phyloP scores from a whole-genome alignment of 1,140 invertebrate genomes.

The Lineus longissimus region DNA sequence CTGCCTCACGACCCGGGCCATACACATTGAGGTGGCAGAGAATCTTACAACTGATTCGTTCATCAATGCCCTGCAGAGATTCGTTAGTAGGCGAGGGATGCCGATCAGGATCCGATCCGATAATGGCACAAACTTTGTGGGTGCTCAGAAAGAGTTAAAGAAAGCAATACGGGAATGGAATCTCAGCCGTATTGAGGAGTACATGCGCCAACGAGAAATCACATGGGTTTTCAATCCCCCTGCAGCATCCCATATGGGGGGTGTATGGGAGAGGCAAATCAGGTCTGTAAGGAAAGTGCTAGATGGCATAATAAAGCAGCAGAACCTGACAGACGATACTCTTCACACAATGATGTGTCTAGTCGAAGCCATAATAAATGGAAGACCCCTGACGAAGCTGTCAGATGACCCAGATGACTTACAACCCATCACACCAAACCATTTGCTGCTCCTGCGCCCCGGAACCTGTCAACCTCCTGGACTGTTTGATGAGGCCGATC shows the following conservation, averaged over 20 bases:
- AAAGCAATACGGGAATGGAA: conserved; percentile 17
- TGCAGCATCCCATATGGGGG: conserved; percentile 9
- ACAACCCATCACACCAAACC: conserved; percentile 7
- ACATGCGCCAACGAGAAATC: conserved; percentile 17
- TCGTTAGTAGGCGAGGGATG: conserved; percentile 16
- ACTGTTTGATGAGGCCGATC: neutral
- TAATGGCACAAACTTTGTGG: conserved; percentile 21
- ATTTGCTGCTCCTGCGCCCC: conserved; percentile 3
- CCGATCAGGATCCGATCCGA: conserved; percentile 14
- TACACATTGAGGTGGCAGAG: conserved; percentile 21
- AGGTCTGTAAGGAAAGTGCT: conserved; percentile 9
- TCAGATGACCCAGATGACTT: neutral
- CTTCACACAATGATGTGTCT: neutral
- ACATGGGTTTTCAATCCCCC: conserved; percentile 44
- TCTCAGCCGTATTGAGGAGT: neutral
- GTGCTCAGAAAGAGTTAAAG: conserved; percentile 10
- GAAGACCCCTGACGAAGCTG: neutral
- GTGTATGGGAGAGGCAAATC: conserved; percentile 14
- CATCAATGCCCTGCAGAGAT: conserved; percentile 20
- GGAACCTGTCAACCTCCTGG: conserved; percentile 2
- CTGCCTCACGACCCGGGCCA: conserved; percentile 16
- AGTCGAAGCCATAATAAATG: conserved; percentile 7
- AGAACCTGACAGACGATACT: conserved; percentile 5
- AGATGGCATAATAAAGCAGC: neutral
- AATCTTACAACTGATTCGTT: conserved; percentile 20